These are phyloP conservation scores for Hetaerina titia DNA, from an alignment of 2,888 invertebrate genomes.

Conservation along the genomic window DNA sequence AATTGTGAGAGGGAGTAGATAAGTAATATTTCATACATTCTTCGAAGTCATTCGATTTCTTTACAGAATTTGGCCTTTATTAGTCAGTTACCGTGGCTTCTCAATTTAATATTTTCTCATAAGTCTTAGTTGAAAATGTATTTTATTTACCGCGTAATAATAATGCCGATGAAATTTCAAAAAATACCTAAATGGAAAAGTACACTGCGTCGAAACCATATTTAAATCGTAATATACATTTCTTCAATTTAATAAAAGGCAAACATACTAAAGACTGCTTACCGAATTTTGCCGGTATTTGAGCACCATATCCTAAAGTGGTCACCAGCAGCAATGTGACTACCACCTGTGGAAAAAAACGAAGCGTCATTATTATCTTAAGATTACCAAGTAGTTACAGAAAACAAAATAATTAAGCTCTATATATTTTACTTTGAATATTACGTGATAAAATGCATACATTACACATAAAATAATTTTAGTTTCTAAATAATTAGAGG, in stretches of 20 bases:
- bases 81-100: too few relatives aligned
- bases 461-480: background rate
- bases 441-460: background rate
- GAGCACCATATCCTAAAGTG: constrained; percentile 48
- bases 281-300: constrained; percentile 43
- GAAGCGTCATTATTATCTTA: background rate
- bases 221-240: too few relatives aligned
- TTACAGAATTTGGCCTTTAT: too few relatives aligned
- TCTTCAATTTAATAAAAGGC: too few relatives aligned
- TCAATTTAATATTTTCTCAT: too few relatives aligned
- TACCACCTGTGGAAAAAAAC: constrained; percentile 33
- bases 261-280: background rate
- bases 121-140: too few relatives aligned
- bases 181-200: background rate
- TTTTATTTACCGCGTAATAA: too few relatives aligned
- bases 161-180: background rate
- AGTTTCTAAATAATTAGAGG: background rate
- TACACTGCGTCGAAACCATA: too few relatives aligned
- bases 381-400: background rate
- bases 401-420: background rate
- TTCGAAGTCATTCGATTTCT: too few relatives aligned
- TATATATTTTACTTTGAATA: background rate
- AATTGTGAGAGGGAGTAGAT: too few relatives aligned
- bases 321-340: constrained; percentile 22
- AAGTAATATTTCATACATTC: too few relatives aligned